phyloP scores from a whole-genome alignment of 2,888 invertebrate genomes.

The Macrophya annulata region DNA sequence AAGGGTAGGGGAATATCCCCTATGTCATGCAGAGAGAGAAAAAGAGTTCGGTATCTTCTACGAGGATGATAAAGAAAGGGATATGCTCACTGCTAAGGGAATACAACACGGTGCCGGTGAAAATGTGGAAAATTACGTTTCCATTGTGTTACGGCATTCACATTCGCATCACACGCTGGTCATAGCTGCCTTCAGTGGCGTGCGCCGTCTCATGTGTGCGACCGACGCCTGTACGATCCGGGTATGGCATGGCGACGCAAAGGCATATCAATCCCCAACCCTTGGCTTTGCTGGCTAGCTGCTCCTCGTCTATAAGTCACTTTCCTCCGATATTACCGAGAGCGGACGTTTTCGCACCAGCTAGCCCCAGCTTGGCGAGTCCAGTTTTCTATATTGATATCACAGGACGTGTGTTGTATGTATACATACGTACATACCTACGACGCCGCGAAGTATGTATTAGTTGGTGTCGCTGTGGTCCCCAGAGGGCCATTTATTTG shows the following conservation, averaged over 20 bases:
- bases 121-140: constrained; percentile 71
- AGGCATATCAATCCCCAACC: constrained; percentile 13
- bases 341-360: constrained; percentile 42
- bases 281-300: constrained; percentile 13
- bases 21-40: neutral
- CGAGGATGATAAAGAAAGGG: neutral
- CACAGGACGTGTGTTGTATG: constrained; percentile 56
- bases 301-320: constrained; percentile 71
- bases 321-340: constrained; percentile 74
- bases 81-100: constrained; percentile 52
- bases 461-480: constrained; percentile 70
- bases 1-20: constrained; percentile 49
- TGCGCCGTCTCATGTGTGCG: constrained; percentile 17
- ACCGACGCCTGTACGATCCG: constrained; percentile 16
- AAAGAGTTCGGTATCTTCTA: neutral
- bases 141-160: constrained; percentile 74
- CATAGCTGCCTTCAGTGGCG: constrained; percentile 60
- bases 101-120: constrained; percentile 52
- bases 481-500: constrained; percentile 72
- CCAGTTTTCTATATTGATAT: constrained; percentile 73
- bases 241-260: constrained; percentile 26
- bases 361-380: constrained; percentile 60
- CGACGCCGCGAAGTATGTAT: constrained; percentile 62
- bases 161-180: constrained; percentile 72
- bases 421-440: constrained; percentile 34